Evolutionary conservation across 2,797 vertebrate species (phyloP), one percentile per base, ranked within the genome.

Genomic region (Chelmon rostratus): DNA sequence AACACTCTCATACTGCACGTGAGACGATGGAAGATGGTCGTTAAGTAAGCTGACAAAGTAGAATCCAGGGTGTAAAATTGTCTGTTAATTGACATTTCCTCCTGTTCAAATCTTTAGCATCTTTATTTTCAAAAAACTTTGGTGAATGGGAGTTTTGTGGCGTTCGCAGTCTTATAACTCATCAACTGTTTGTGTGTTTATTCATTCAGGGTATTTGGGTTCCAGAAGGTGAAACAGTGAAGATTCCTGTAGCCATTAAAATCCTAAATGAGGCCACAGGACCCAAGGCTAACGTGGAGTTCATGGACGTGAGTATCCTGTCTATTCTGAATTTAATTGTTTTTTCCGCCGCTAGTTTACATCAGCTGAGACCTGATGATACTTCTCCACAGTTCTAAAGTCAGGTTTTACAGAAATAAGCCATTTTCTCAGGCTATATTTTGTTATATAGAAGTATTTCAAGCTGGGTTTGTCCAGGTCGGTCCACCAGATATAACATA

Each of bases 211-310:
- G 98, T 5, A 98, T 99, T 90, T 99, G 98, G 98, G 97, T 99
- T 46, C 98, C 98, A 8, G 98, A 99, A 77, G 98, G 98, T 57
- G 98, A 99, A 93, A 99, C 97, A 0, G 98, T 99, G 71, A 99
- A 99, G 95, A 99, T 99, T 88, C 98, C 98, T 31, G 98, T 99
- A 52, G 98, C 98, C 87, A 97, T 99, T 87, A 99, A 99, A 94
- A 99, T 99, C 92, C 94, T 99, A 56, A 99, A 96, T 81, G 98
- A 99, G 85, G 97, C 97, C 63, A 99, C 98, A 0, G 98, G 98
- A 86, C 98, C 98, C 0, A 99, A 99, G 93, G 98, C 98, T 79
- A 99, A 99, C 0, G 97, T 98, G 85, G 98, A 99, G 89, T 99
- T 99, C 83, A 99, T 99, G 98, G 98, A 99, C 84, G 98, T 99